Evolutionary conservation across 1,140 invertebrate genomes (phyloP), one percentile per base, ranked within the genome.

Genomic region (Drosophila micromelanica): DNA sequence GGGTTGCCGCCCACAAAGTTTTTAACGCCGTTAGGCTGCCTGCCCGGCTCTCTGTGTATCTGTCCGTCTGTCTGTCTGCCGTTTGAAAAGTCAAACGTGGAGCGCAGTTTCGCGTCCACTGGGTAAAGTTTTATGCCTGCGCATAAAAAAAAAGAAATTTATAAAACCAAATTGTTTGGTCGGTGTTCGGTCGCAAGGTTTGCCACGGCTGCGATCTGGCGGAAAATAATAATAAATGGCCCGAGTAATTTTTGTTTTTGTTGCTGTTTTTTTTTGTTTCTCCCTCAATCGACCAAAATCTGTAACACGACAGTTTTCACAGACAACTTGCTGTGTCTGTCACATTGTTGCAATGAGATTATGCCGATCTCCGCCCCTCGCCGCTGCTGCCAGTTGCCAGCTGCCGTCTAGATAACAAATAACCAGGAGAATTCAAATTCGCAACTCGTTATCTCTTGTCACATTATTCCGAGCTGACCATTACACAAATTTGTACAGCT

Each of bases 191-290:
- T 73, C 55, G 45, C 45, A 40, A 27, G 61, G 52, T 27, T 32
- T 40, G 46, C 35, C 11, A 49, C 52, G 37, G 69, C 56, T 15
- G 23, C 62, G 49, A 54, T 60, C 48, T 55, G 57, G 48, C 77
- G 77, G 81, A 69, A 85, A 86, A 85, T 85, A 86, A 78, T 87
- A 86, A 85, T 84, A 67, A 80, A 75, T 62, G 67, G 72, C 38
- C 52, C 55, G 59, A 1, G 30, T 35, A 42, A 35, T 45, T 57
- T 27, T 27, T 27, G 27, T 23, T 2, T 2, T 23, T 23, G 20
- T 23, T 23, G 20, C 3, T 23, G 20, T 23, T 23, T 2, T 23
- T 23, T 2, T 23, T 12, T 23, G 20, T 23, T 23, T 2, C 37
- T 12, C 23, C 17, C 20, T 68, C 54, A 81, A 69, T 61, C 61